phyloP scores from a whole-genome alignment of 1,140 invertebrate species.

The Amphibalanus amphitrite region DNA sequence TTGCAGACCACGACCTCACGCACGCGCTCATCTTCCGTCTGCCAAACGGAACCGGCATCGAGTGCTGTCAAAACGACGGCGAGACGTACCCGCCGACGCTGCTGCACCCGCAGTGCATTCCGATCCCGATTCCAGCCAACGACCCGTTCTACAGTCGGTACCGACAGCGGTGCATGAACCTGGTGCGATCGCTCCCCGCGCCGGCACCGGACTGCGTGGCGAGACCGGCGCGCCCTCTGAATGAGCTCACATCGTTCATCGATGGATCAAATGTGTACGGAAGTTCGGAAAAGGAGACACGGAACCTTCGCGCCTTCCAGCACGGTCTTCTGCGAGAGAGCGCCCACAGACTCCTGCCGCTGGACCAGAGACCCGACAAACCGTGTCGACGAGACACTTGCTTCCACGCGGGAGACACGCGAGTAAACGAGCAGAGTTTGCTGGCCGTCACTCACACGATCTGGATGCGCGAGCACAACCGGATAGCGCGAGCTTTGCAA shows the following conservation, averaged over 20 bases:
- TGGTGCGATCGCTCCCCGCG: neutral
- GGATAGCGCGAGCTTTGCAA: conserved; percentile 18
- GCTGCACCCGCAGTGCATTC: conserved; percentile 19
- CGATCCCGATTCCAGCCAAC: conserved; percentile 19
- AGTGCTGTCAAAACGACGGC: conserved; percentile 13
- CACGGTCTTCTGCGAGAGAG: conserved; percentile 34
- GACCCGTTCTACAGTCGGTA: conserved; percentile 19
- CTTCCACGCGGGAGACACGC: conserved; percentile 27
- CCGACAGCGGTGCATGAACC: neutral
- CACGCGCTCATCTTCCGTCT: conserved; percentile 29
- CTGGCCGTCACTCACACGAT: conserved; percentile 36
- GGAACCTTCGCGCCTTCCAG: conserved; percentile 48
- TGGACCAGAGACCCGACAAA: neutral
- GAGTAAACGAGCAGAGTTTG: conserved; percentile 37
- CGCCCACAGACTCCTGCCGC: conserved; percentile 8
- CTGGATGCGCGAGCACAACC: conserved; percentile 52
- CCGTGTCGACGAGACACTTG: neutral
- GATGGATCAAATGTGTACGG: conserved; percentile 86
- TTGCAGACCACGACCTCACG: conserved; percentile 36
- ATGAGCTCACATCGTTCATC: conserved; percentile 70
- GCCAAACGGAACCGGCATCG: conserved; percentile 21
- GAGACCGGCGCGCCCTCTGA: conserved; percentile 37
- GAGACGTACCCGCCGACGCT: neutral
- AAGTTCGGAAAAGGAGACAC: conserved; percentile 54
- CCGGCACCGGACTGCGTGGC: neutral